phyloP scores from a whole-genome alignment of 2,888 invertebrate genomes.

The Capitulum mitella region DNA sequence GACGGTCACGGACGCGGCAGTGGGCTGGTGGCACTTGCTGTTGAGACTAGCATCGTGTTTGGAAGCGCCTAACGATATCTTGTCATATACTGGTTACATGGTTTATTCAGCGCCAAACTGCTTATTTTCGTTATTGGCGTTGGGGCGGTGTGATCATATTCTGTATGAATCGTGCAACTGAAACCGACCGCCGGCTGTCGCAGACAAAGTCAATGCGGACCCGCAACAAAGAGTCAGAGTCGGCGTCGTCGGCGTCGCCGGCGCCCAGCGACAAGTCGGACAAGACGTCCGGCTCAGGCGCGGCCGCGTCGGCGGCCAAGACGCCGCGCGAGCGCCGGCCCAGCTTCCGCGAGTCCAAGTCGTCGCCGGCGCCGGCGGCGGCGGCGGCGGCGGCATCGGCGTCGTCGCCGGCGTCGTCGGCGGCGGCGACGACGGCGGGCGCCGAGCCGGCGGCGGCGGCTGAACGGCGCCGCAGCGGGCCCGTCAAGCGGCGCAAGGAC shows the following conservation, averaged over 20 bases:
- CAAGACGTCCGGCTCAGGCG: not conserved
- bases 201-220: constrained; percentile 6
- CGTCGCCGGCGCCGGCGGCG: constrained; percentile 18
- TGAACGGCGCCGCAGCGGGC: constrained; percentile 22
- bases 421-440: not conserved
- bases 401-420: too few relatives aligned
- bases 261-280: constrained; percentile 17
- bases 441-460: not conserved
- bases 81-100: too few relatives aligned
- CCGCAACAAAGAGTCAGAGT: constrained; percentile 12
- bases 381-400: not conserved
- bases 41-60: too few relatives aligned
- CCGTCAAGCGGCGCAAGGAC: constrained; percentile 24
- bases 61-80: too few relatives aligned
- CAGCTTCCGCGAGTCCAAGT: not conserved
- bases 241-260: not conserved
- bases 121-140: too few relatives aligned
- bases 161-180: too few relatives aligned
- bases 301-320: not conserved
- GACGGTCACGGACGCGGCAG: too few relatives aligned
- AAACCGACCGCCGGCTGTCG: too few relatives aligned
- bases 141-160: too few relatives aligned
- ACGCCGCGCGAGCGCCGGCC: constrained; percentile 2
- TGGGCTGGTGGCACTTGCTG: too few relatives aligned
- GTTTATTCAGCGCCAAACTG: too few relatives aligned